phyloP scores from a whole-genome alignment of 1,140 invertebrate genomes.

The Cotesia typhae region DNA sequence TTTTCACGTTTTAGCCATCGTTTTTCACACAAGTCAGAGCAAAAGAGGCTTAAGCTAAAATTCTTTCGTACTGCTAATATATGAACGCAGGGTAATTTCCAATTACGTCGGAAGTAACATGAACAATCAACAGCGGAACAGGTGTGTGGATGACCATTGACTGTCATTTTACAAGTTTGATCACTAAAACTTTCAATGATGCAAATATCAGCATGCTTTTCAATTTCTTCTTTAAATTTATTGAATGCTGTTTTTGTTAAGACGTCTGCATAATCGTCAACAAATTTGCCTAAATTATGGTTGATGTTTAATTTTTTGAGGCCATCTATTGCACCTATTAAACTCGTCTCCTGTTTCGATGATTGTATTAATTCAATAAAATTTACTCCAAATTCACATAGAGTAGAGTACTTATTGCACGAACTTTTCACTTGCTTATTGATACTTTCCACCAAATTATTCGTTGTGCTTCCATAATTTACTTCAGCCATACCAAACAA shows the following conservation, averaged over 20 bases:
- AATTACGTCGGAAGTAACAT: neutral
- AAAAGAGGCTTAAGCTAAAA: neutral
- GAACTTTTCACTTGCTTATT: slow-evolving; percentile 20
- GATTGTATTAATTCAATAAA: slow-evolving; percentile 6
- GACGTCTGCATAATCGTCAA: neutral
- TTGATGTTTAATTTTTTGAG: neutral
- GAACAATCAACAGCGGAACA: neutral
- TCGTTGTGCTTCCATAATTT: slow-evolving; percentile 35
- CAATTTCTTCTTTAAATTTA: neutral
- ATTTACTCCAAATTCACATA: neutral
- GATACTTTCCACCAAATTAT: slow-evolving; percentile 36
- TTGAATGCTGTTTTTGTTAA: neutral
- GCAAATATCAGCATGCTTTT: neutral
- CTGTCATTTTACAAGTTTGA: neutral
- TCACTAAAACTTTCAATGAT: neutral
- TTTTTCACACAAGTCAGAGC: neutral
- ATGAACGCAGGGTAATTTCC: neutral
- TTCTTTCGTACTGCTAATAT: slow-evolving; percentile 7
- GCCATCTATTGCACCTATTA: neutral
- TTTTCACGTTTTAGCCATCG: neutral
- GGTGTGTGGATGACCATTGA: neutral
- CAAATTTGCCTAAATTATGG: neutral
- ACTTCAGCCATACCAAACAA: slow-evolving; percentile 32
- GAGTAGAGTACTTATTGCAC: too few relatives aligned
- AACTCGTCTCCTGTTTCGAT: neutral